A percentile compares a stretch with the other conserved stretches of the same genome.
Evolutionary conservation across 2,113 vertebrate species (phyloP).

Genomic region (Misgurnus anguillicaudatus): DNA sequence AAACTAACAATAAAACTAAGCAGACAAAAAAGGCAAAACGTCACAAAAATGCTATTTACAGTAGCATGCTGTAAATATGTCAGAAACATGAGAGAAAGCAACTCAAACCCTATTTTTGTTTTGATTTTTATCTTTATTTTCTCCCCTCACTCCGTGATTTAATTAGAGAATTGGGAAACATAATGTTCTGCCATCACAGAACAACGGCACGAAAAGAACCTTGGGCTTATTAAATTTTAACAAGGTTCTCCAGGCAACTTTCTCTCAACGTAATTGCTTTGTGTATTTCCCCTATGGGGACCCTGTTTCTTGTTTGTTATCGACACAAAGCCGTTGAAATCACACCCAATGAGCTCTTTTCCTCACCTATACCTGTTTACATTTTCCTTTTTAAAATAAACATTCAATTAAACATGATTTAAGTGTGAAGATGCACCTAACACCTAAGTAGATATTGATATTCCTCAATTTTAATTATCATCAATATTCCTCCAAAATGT

Average conservation of each 20-base stretch:
- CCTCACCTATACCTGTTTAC: background rate
- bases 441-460: conserved; percentile 34
- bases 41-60: background rate
- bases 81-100: conserved; percentile 16
- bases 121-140: conserved; percentile 26
- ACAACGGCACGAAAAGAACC: conserved; percentile 61
- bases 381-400: conserved; percentile 6
- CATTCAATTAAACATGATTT: conserved; percentile 34
- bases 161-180: conserved; percentile 60
- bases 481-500: background rate
- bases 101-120: conserved; percentile 10
- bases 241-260: conserved; percentile 62
- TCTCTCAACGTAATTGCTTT: conserved; percentile 64
- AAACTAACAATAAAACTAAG: too few species aligned
- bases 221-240: conserved; percentile 67
- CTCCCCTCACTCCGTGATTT: conserved; percentile 36
- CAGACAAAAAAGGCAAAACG: background rate
- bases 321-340: conserved; percentile 60
- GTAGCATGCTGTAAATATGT: background rate
- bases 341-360: conserved; percentile 21
- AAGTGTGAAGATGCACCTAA: background rate
- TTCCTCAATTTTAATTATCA: conserved; percentile 45
- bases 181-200: conserved; percentile 54
- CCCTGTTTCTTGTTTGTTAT: conserved; percentile 64
- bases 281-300: conserved; percentile 63